Evolutionary conservation across 2,797 vertebrate species (phyloP).

Genomic region (Lates japonicus): DNA sequence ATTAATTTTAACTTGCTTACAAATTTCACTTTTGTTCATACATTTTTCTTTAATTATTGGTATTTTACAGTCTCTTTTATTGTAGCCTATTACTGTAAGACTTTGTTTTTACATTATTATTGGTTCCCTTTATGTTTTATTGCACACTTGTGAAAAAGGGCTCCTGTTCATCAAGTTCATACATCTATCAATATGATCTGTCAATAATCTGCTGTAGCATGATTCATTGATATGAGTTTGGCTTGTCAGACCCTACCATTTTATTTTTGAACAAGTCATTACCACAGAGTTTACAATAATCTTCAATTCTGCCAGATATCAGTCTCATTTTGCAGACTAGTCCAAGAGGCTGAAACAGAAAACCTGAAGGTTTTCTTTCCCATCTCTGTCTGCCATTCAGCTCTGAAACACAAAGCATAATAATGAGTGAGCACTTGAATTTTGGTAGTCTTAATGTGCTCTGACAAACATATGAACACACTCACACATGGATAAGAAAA

Average conservation of each 20-base stretch:
- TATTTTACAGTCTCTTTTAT: too few relatives aligned
- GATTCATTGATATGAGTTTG: too few relatives aligned
- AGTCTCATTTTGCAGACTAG: neutral
- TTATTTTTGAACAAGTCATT: neutral
- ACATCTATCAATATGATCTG: too few relatives aligned
- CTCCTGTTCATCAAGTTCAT: too few relatives aligned
- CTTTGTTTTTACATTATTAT: too few relatives aligned
- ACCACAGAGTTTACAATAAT: neutral
- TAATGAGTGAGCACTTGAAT: neutral
- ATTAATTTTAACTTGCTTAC: neutral
- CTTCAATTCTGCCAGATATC: neutral
- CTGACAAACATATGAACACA: neutral
- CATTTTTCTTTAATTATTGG: too few relatives aligned
- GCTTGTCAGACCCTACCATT: too few relatives aligned
- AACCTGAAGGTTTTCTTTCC: neutral
- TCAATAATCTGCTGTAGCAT: too few relatives aligned
- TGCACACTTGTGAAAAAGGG: too few relatives aligned
- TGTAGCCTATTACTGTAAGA: too few relatives aligned
- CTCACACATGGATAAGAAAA: neutral
- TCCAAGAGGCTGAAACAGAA: neutral
- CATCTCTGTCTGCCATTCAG: neutral
- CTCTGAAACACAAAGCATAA: slow-evolving; percentile 8
- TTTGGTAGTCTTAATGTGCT: neutral
- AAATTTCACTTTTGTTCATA: too few relatives aligned
- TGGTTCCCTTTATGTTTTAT: too few relatives aligned